Conservation (phyloP, 2,797 vertebrate species). For the Catamblyrhynchus diadema region DNA sequence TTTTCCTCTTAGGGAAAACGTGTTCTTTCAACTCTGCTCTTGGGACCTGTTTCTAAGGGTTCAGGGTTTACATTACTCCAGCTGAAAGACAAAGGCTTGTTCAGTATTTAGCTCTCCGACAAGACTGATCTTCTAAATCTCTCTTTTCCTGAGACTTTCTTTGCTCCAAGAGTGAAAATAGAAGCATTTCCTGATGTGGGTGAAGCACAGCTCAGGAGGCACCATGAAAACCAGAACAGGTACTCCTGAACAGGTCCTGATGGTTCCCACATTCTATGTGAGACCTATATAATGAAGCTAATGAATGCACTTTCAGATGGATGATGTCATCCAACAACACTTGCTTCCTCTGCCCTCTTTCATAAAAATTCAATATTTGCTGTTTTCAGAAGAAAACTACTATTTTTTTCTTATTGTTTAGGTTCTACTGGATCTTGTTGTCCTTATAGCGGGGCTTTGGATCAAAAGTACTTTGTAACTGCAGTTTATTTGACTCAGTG, state of each 20-base stretch:
- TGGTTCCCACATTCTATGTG: not conserved
- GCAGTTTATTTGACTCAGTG: not conserved
- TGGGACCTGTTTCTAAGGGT: not conserved
- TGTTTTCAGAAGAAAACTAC: not conserved
- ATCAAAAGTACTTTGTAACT: not conserved
- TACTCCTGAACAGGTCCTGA: not conserved
- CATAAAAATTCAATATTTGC: not conserved
- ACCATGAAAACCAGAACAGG: not conserved
- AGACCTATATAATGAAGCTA: not conserved
- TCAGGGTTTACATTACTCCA: not conserved
- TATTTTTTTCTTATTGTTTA: not conserved
- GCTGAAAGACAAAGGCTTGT: not conserved
- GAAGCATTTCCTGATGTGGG: not conserved
- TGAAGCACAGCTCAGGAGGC: not conserved
- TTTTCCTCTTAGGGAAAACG: not conserved
- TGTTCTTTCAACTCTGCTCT: not conserved
- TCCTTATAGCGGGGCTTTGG: not conserved
- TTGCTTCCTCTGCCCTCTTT: not conserved
- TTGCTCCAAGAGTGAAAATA: not conserved
- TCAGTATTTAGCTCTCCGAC: not conserved
- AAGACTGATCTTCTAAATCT: not conserved
- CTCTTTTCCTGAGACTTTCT: not conserved
- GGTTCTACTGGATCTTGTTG: not conserved
- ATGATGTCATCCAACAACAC: not conserved
- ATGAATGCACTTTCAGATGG: not conserved